Conservation (phyloP, 2,113 vertebrate genomes). For the Rhinopomastus cyanomelas region DNA sequence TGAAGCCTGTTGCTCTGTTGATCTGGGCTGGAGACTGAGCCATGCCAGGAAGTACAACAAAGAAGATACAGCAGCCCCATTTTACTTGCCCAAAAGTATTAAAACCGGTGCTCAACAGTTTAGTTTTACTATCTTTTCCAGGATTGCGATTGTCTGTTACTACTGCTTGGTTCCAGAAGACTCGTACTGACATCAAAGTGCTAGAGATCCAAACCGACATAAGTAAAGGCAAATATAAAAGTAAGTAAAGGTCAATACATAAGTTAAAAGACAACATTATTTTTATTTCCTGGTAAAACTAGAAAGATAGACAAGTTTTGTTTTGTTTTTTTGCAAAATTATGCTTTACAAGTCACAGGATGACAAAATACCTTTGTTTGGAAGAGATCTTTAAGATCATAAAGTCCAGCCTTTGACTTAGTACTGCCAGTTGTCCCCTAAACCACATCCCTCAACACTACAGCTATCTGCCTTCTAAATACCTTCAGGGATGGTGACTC, state of each 20-base stretch:
- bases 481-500: too few relatives aligned
- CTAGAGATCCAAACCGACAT: background rate
- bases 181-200: background rate
- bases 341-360: background rate
- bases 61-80: background rate
- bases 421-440: too few relatives aligned
- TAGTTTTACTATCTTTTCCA: background rate
- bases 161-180: background rate
- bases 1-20: background rate
- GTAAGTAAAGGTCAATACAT: background rate
- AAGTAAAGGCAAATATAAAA: background rate
- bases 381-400: too few relatives aligned
- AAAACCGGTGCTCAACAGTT: background rate
- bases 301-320: background rate
- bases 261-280: background rate
- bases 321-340: background rate
- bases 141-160: background rate
- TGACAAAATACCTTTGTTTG: too few relatives aligned
- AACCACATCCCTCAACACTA: too few relatives aligned
- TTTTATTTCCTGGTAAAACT: background rate
- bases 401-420: too few relatives aligned
- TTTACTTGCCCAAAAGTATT: background rate
- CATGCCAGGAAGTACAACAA: background rate
- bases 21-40: background rate
- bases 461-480: too few relatives aligned